Conservation (phyloP, 1,140 invertebrate genomes). For the Ceratina japonica region DNA sequence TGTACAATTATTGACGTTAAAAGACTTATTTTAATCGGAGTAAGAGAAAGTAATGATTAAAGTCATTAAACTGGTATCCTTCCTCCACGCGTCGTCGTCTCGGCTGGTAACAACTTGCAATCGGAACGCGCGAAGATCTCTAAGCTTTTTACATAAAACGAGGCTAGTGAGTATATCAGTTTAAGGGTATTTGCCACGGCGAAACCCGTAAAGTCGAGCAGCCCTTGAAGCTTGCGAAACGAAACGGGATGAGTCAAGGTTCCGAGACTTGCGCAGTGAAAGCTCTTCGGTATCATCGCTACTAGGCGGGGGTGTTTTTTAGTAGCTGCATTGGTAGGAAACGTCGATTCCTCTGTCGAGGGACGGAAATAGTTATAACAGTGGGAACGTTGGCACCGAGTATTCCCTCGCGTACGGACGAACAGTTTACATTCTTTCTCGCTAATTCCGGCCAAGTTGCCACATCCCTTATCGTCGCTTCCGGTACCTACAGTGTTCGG, state of each 20-base stretch:
- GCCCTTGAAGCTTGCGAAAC: slow-evolving; percentile 21
- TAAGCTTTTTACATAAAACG: background rate
- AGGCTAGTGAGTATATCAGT: background rate
- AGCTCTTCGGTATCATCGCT: slow-evolving; percentile 21
- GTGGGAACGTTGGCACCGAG: slow-evolving; percentile 1
- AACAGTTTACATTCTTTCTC: background rate
- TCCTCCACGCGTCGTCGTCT: too few species aligned
- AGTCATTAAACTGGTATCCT: too few species aligned
- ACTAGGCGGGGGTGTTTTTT: slow-evolving; percentile 35
- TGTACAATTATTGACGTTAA: too few species aligned
- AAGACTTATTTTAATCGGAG: too few species aligned
- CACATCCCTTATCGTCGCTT: background rate
- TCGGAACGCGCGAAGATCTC: background rate
- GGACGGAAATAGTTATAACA: slow-evolving; percentile 46
- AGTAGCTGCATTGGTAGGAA: slow-evolving; percentile 17
- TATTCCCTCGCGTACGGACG: background rate
- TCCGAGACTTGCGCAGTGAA: slow-evolving; percentile 56
- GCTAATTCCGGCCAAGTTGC: background rate
- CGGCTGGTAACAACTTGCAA: too few species aligned
- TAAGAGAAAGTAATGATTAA: too few species aligned
- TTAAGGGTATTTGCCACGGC: slow-evolving; percentile 25
- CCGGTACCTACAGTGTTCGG: background rate
- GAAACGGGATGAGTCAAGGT: slow-evolving; percentile 53
- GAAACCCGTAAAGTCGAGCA: slow-evolving; percentile 35
- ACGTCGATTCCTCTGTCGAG: slow-evolving; percentile 28